Evolutionary conservation across 2,797 vertebrate species (phyloP).

Genomic region (Choloepus didactylus): DNA sequence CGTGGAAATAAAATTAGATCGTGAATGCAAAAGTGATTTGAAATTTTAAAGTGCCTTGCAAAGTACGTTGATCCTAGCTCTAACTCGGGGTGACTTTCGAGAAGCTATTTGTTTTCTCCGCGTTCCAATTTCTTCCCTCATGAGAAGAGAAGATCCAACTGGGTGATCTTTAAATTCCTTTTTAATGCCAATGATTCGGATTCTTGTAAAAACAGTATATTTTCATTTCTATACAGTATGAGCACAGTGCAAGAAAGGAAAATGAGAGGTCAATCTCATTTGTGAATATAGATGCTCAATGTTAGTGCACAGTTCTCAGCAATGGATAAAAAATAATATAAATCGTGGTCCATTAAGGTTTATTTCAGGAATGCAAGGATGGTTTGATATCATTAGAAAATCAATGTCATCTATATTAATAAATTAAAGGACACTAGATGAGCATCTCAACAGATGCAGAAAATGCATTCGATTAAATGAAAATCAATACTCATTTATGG

Average conservation of each 20-base stretch:
- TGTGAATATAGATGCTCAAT: background rate
- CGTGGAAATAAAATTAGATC: background rate
- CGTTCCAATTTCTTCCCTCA: background rate
- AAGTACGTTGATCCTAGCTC: background rate
- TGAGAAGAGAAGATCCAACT: background rate
- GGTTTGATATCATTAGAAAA: conserved; percentile 14
- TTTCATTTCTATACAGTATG: background rate
- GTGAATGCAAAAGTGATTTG: background rate
- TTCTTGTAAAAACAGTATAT: background rate
- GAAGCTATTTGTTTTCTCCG: conserved; percentile 18
- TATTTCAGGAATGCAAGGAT: conserved; percentile 39
- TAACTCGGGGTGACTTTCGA: background rate
- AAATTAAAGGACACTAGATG: background rate
- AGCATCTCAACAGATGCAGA: background rate
- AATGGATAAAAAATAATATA: conserved; percentile 8
- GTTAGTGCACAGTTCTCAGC: background rate
- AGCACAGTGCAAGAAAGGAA: conserved; percentile 8
- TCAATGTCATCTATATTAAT: conserved; percentile 1
- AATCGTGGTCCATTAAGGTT: background rate
- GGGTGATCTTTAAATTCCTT: background rate
- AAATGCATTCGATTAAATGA: conserved; percentile 31
- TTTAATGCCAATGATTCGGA: background rate
- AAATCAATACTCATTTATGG: background rate
- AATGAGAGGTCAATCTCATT: background rate
- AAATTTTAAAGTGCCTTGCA: background rate